Evolutionary conservation across 2,888 invertebrate genomes (phyloP), one percentile per base, ranked within the genome.

Genomic region (Papilio gigon): DNA sequence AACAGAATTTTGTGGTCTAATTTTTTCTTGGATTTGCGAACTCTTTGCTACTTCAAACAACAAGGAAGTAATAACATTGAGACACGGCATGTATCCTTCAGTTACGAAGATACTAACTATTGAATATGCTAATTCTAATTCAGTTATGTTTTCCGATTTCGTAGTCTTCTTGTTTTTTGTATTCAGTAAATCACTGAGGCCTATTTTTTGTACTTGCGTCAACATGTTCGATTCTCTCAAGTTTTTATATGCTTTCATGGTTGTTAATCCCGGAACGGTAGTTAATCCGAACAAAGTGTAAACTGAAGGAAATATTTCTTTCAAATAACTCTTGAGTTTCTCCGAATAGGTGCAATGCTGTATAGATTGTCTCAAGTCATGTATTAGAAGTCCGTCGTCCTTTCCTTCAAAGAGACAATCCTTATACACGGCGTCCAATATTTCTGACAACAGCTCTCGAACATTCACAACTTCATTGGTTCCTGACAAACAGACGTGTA

Each of bases 391-490:
- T 64, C 78, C 80, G 73, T 84, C 83, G 68, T 75, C 73, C 71
- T 82, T 83, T 76, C 82, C 81, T 74, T 84, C 85, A 68, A 90
- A 80, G 70, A 91, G 85, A 76, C 90, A 83, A 82, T 86, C 85
- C 77, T 84, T 84, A 81, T 90, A 90, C 79, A 89, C 83, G 80
- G 81, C 82, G 81, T 92, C 91, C 88, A 92, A 86, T 87, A 90
- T 82, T 81, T 86, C 83, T 78, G 87, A 85, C 85, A 91, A 84
- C 83, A 89, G 84, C 80, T 86, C 83, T 86, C 88, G 90, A 84
- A 90, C 87, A 82, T 88, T 89, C 80, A 84, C 84, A 81, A 89
- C 89, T 81, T 87, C 91, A 83, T 88, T 90, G 87, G 86, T 90
- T 89, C 88, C 89, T 77, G 85, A 84, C 88, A 90, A 90, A 90